Percentiles rank a stretch among this genome's conserved stretches.
Evolutionary conservation across 2,888 invertebrate species (phyloP).

Genomic region (Xestia sexstrigata): DNA sequence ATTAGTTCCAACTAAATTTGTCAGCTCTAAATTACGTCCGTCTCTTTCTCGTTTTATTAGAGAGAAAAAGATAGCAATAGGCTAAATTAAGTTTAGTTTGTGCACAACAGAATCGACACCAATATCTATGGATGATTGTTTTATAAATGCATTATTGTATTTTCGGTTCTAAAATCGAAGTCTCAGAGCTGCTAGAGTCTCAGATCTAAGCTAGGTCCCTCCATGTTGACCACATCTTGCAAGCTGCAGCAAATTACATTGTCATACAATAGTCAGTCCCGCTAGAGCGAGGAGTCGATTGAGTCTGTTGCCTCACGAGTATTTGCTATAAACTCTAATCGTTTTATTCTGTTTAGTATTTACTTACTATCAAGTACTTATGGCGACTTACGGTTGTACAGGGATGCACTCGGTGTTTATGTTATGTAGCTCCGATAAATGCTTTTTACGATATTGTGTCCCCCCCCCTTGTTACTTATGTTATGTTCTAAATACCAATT

Average conservation of each 20-base stretch:
- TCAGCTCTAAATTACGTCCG: no score
- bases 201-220: background rate
- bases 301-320: constrained; percentile 32
- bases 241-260: background rate
- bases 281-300: constrained; percentile 27
- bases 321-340: constrained; percentile 64
- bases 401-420: constrained; percentile 25
- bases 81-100: no score
- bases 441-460: background rate
- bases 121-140: no score
- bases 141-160: no score
- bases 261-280: constrained; percentile 6
- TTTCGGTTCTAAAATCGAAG: no score
- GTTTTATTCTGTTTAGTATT: constrained; percentile 61
- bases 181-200: no score
- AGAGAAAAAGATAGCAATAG: no score
- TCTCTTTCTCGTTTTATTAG: no score
- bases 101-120: no score
- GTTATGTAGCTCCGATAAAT: background rate
- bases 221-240: background rate
- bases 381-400: constrained; percentile 35
- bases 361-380: constrained; percentile 53
- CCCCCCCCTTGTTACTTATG: background rate
- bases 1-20: no score
- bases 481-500: background rate